These are phyloP conservation scores for Heliconius cydno DNA, from an alignment of 2,888 invertebrate genomes.

Conservation along the genomic window DNA sequence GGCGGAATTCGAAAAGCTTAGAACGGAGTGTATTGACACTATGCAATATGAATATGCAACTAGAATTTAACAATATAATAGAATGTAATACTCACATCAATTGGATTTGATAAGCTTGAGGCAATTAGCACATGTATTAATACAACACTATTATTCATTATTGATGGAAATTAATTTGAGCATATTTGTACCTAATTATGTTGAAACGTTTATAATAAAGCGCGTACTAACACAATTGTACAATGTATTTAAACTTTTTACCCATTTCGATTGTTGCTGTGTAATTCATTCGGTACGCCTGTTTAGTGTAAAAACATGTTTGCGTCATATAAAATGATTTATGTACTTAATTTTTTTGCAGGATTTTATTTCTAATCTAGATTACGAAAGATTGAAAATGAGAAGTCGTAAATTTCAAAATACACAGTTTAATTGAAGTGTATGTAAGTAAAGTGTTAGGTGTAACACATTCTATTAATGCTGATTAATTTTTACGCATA, in stretches of 20 bases:
- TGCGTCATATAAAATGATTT: slow-evolving; percentile 1
- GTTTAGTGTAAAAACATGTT: slow-evolving; percentile 20
- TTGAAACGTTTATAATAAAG: slow-evolving; percentile 7
- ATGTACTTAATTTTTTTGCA: neutral
- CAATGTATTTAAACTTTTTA: neutral
- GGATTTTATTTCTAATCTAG: slow-evolving; percentile 13
- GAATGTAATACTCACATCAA: slow-evolving; percentile 30
- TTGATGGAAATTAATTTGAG: slow-evolving; percentile 16
- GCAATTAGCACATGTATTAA: slow-evolving; percentile 26
- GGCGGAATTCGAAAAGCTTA: neutral
- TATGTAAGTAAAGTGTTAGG: neutral
- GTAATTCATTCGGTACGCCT: slow-evolving; percentile 13
- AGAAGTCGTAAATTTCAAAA: neutral
- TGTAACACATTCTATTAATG: slow-evolving; percentile 26
- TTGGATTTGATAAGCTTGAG: slow-evolving; percentile 21
- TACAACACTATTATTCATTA: slow-evolving; percentile 35
- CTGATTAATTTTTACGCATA: slow-evolving; percentile 41
- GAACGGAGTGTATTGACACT: neutral
- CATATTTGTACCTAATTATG: slow-evolving; percentile 17
- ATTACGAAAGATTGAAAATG: slow-evolving; percentile 9
- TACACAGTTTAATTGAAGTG: neutral
- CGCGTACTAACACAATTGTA: neutral
- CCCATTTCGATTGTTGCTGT: neutral
- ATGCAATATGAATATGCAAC: neutral
- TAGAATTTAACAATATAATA: neutral